phyloP scores from a whole-genome alignment of 2,113 vertebrate species.

The Mustelus asterias region DNA sequence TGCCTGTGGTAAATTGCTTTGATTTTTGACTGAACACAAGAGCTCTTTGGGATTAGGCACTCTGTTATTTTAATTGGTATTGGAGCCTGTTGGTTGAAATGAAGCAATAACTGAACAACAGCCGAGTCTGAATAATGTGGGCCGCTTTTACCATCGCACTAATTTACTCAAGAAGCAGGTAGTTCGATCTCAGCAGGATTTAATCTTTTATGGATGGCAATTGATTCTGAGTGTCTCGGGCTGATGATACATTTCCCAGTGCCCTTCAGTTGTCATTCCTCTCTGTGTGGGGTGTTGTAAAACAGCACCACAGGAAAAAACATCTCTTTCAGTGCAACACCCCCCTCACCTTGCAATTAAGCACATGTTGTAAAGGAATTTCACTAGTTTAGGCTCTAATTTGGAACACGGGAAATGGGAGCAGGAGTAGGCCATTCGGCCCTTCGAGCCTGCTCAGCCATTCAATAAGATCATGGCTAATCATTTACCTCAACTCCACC shows the following conservation, averaged over 20 bases:
- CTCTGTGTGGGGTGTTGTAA: background rate
- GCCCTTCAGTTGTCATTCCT: background rate
- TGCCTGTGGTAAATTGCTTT: background rate
- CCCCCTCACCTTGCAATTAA: background rate
- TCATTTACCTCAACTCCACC: no score
- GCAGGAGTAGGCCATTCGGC: no score
- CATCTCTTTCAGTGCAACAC: background rate
- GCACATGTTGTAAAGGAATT: background rate
- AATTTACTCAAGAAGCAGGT: background rate
- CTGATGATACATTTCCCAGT: background rate
- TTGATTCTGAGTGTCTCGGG: background rate
- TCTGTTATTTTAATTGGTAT: background rate
- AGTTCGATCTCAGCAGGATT: background rate
- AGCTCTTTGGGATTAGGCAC: background rate
- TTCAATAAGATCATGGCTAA: no score
- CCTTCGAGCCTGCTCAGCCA: no score
- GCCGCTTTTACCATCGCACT: background rate
- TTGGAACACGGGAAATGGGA: background rate
- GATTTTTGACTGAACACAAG: background rate
- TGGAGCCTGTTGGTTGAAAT: background rate
- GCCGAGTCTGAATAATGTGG: background rate
- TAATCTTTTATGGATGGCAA: background rate
- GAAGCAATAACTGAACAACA: background rate
- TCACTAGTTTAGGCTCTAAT: background rate
- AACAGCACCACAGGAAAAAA: background rate